phyloP scores from a whole-genome alignment of 2,888 invertebrate genomes.

The Eupeodes luniger region DNA sequence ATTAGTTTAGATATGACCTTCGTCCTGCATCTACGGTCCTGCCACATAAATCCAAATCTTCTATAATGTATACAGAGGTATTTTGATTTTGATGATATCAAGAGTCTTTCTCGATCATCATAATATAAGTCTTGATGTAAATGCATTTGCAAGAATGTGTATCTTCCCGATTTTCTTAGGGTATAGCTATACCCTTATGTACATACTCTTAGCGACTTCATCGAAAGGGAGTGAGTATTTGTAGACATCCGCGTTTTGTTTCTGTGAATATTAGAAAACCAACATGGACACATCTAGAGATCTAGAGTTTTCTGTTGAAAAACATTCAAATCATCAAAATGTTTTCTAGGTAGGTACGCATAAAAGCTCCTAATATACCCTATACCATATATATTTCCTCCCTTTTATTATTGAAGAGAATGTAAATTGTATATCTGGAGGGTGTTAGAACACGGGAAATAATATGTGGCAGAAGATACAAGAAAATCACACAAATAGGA shows the following conservation, averaged over 20 bases:
- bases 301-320: slow-evolving; percentile 19
- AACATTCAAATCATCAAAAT: slow-evolving; percentile 18
- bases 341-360: slow-evolving; percentile 4
- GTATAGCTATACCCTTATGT: too few relatives aligned
- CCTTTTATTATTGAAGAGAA: neutral
- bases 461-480: slow-evolving; percentile 48
- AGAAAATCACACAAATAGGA: slow-evolving; percentile 36
- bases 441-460: slow-evolving; percentile 55
- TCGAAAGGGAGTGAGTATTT: slow-evolving; percentile 3
- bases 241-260: slow-evolving; percentile 25
- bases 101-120: neutral
- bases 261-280: slow-evolving; percentile 30
- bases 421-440: slow-evolving; percentile 34
- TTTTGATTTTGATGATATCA: neutral
- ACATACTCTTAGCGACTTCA: slow-evolving; percentile 31
- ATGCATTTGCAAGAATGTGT: slow-evolving; percentile 54
- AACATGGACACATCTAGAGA: slow-evolving; percentile 15
- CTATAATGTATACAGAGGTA: neutral
- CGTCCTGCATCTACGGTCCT: slow-evolving; percentile 3
- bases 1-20: too few relatives aligned
- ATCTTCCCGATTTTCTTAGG: slow-evolving; percentile 34
- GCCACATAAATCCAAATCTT: neutral
- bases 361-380: neutral
- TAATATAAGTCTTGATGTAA: neutral
- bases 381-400: neutral